Base-by-base conservation (phyloP, 2,888 invertebrate species). In the Venustoraphidia nigricollis region DNA sequence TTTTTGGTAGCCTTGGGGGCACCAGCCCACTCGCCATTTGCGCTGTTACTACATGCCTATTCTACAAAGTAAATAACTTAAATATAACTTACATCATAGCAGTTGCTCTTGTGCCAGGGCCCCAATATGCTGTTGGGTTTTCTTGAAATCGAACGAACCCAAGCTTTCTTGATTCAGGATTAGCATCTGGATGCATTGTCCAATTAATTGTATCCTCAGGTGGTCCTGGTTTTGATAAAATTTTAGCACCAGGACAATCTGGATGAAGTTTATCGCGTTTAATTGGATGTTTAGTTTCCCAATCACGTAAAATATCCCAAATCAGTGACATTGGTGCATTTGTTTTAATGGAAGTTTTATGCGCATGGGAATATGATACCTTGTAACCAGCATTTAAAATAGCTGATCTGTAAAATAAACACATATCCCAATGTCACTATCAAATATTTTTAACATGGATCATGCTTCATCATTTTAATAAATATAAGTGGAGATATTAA, bases 311-410 rank as follows among this genome's bases (percentile, higher is more conserved):
- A 48, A 96, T 79, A 65, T 96, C 95, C 97, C 97, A 98, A 13
- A 99, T 61, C 9, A 94, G 73, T 2, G 71, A 66, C 38, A 81
- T 68, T 0, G 98, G 93, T 3, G 97, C 97, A 62, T 88, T 73
- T 0, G 97, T 97, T 69, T 98, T 98, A 17, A 97, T 71, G 0
- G 94, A 92, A 54, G 80, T 79, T 61, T 84, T 87, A 53, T 79
- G 77, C 48, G 89, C 86, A 69, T 99, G 98, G 0, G 96, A 92
- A 58, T 81, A 82, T 0, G 96, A 96, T 3, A 97, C 95, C 57
- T 79, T 72, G 66, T 87, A 92, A 0, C 95, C 95, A 0, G 86
- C 87, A 66, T 93, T 87, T 49, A 94, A 64, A 45, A 96, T 66
- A 0, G 92, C 94, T 1, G 97, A 97, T 56, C 95, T 87, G 62